Conservation (phyloP, 2,797 vertebrate species). For the Liasis olivaceus region DNA sequence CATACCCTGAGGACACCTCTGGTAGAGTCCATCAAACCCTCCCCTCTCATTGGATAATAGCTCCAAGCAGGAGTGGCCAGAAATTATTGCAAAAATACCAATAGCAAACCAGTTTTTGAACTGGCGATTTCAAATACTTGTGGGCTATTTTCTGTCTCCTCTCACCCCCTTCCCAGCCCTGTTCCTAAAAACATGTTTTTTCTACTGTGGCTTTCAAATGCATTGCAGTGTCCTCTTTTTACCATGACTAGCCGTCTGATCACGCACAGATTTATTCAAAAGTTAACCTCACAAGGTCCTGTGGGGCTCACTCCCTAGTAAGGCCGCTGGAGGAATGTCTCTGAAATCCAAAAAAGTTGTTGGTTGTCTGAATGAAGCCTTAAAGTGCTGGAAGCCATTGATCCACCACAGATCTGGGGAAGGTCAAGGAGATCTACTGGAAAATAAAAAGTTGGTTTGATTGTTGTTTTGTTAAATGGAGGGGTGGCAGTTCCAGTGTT, state of each 20-base stretch:
- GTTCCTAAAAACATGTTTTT: no score
- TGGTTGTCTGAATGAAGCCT: not conserved
- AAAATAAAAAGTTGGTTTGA: not conserved
- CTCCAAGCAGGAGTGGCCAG: not conserved
- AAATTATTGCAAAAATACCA: not conserved
- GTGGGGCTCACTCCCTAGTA: not conserved
- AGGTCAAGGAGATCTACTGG: not conserved
- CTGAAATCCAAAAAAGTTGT: not conserved
- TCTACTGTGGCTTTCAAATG: not conserved
- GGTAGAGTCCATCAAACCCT: no score
- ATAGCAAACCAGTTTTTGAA: not conserved
- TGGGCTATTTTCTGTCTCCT: not conserved
- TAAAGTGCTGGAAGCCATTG: not conserved
- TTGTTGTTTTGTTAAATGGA: not conserved
- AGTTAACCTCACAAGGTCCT: not conserved
- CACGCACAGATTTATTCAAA: not conserved
- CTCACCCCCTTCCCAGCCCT: not conserved
- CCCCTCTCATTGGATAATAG: no score
- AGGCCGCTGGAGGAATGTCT: not conserved
- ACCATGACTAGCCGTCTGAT: not conserved
- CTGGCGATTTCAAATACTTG: not conserved
- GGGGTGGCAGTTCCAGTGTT: not conserved
- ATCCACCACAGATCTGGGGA: not conserved
- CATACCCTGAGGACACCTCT: no score
- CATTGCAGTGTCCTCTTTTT: not conserved